phyloP scores from a whole-genome alignment of 2,888 invertebrate genomes.

The Drosophila maculinotata region DNA sequence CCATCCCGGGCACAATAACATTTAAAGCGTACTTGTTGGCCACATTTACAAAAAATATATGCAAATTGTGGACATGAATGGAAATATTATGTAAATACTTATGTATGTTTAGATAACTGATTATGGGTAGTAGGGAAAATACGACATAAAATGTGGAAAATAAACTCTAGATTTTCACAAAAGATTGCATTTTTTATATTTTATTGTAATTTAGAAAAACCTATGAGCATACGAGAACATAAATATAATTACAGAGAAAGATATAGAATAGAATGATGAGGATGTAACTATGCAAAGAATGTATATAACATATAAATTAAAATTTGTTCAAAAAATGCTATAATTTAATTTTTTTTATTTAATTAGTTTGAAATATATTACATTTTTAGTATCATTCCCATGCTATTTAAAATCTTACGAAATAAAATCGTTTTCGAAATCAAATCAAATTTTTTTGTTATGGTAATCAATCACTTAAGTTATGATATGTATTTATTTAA shows the following conservation, averaged over 20 bases:
- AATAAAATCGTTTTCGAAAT: too few relatives aligned
- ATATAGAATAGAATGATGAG: too few relatives aligned
- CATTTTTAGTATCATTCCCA: too few relatives aligned
- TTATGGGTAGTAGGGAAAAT: constrained; percentile 17
- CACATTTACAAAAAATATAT: constrained; percentile 37
- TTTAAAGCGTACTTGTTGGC: constrained; percentile 43
- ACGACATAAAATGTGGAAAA: constrained; percentile 6
- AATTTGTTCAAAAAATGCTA: neutral
- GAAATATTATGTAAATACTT: constrained; percentile 41
- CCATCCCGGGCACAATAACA: constrained; percentile 12
- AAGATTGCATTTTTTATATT: neutral
- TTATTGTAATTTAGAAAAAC: neutral
- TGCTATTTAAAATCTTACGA: too few relatives aligned
- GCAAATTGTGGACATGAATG: constrained; percentile 50
- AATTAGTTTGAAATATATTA: too few relatives aligned
- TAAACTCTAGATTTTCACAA: neutral
- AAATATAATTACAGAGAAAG: neutral
- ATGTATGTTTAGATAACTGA: constrained; percentile 22
- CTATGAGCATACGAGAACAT: neutral
- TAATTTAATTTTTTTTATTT: neutral
- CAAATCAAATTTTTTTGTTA: too few relatives aligned
- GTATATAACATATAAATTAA: neutral
- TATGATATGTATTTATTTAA: too few relatives aligned
- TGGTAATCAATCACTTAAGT: too few relatives aligned
- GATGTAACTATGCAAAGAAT: too few relatives aligned